Evolutionary conservation across 2,888 invertebrate species (phyloP).

Genomic region (Acrobasis repandana): DNA sequence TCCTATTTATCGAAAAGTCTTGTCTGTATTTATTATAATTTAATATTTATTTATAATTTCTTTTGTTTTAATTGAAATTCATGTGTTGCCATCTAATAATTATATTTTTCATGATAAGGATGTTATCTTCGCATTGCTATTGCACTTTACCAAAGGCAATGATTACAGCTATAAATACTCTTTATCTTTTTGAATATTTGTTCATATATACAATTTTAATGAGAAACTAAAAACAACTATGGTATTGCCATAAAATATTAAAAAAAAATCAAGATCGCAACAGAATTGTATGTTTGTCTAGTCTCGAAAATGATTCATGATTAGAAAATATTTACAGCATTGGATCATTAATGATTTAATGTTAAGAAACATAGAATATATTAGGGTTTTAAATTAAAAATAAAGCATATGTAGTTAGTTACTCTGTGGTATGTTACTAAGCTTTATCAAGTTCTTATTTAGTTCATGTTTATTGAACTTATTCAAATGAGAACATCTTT

Average conservation of each 20-base stretch:
- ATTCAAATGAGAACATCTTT: neutral
- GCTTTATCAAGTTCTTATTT: neutral
- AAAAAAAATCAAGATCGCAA: conserved; percentile 12
- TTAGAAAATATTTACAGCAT: conserved; percentile 7
- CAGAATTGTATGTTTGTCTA: conserved; percentile 22
- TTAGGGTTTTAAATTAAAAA: conserved; percentile 1
- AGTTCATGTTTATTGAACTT: neutral
- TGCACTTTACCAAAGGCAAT: neutral
- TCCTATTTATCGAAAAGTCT: no score
- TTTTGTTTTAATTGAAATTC: conserved; percentile 8
- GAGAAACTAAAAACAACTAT: neutral
- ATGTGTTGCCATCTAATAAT: conserved; percentile 19
- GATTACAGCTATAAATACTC: neutral
- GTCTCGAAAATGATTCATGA: conserved; percentile 20
- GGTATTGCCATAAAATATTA: conserved; percentile 13
- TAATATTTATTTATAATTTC: conserved; percentile 15
- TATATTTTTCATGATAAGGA: neutral
- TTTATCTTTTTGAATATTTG: neutral
- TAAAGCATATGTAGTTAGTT: neutral
- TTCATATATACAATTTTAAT: neutral
- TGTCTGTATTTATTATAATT: conserved; percentile 15
- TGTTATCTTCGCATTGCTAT: neutral
- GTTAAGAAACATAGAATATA: neutral
- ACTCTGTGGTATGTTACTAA: neutral
- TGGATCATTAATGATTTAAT: conserved; percentile 15